Conservation (phyloP, 2,888 invertebrate genomes). For the Dasysyrphus tricinctus region DNA sequence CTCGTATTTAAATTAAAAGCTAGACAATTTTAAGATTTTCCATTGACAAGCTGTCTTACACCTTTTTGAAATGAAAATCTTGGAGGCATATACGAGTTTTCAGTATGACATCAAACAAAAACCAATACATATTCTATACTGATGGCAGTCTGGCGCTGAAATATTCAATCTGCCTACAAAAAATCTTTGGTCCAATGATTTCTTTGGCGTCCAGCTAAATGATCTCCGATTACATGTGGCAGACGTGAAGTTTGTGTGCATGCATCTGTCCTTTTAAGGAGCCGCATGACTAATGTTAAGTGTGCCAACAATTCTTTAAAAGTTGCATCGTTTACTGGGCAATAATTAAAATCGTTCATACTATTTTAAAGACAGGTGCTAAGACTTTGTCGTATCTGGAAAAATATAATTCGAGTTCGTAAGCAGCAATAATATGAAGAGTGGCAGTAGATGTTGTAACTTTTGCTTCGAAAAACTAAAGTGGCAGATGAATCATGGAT, state of each 20-base stretch:
- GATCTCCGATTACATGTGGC: conserved; percentile 60
- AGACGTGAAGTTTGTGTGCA: conserved; percentile 35
- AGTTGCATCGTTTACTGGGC: conserved; percentile 41
- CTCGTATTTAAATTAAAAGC: conserved; percentile 24
- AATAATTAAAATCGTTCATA: conserved; percentile 25
- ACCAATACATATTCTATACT: too few species aligned
- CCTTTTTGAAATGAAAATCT: conserved; percentile 44
- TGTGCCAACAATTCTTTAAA: conserved; percentile 34
- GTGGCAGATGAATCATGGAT: conserved; percentile 62
- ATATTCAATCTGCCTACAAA: neutral
- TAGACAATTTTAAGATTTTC: conserved; percentile 32
- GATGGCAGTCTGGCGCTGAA: neutral
- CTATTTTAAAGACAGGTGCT: conserved; percentile 64
- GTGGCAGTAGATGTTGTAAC: neutral
- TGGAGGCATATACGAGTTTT: neutral
- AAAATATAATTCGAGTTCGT: conserved; percentile 14
- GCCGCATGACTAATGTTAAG: conserved; percentile 56
- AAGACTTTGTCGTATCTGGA: conserved; percentile 30
- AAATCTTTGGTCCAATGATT: conserved; percentile 34
- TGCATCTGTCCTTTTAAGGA: conserved; percentile 71
- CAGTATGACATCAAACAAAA: conserved; percentile 12
- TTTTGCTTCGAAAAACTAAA: neutral
- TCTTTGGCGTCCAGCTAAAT: conserved; percentile 63
- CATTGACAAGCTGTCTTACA: conserved; percentile 52
- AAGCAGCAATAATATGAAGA: neutral